phyloP scores from a whole-genome alignment of 2,113 vertebrate species.

The Eclectus roratus region DNA sequence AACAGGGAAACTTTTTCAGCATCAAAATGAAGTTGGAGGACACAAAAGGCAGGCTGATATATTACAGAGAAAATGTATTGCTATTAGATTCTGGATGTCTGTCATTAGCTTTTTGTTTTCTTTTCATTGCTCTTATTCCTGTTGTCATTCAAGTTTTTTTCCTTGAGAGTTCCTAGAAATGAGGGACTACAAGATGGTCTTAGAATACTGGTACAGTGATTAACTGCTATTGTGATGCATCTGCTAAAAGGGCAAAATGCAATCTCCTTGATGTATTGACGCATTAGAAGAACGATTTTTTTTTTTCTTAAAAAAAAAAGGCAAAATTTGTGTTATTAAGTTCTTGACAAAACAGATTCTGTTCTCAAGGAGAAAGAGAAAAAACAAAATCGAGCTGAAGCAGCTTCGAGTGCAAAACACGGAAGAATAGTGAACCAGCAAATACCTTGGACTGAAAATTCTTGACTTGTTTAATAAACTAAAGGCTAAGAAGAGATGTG shows the following conservation, averaged over 20 bases:
- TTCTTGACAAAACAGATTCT: background rate
- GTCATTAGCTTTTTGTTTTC: background rate
- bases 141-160: background rate
- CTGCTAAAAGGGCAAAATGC: background rate
- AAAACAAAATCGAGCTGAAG: background rate
- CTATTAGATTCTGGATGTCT: background rate
- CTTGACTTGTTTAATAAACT: background rate
- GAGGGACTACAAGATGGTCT: background rate
- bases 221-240: background rate
- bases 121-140: background rate
- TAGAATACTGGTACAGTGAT: background rate
- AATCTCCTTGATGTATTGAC: background rate
- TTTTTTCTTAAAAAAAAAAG: background rate
- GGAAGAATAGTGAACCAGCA: background rate
- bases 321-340: background rate
- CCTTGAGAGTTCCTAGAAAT: background rate
- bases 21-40: slow-evolving; percentile 5
- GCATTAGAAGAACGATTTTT: background rate
- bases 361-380: background rate
- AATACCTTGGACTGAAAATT: background rate
- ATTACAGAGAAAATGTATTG: background rate
- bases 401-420: background rate
- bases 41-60: background rate
- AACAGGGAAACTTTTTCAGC: background rate
- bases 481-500: background rate